Evolutionary conservation across 1,140 invertebrate species (phyloP), one percentile per base, ranked within the genome.

Genomic region (Ooceraea biroi): DNA sequence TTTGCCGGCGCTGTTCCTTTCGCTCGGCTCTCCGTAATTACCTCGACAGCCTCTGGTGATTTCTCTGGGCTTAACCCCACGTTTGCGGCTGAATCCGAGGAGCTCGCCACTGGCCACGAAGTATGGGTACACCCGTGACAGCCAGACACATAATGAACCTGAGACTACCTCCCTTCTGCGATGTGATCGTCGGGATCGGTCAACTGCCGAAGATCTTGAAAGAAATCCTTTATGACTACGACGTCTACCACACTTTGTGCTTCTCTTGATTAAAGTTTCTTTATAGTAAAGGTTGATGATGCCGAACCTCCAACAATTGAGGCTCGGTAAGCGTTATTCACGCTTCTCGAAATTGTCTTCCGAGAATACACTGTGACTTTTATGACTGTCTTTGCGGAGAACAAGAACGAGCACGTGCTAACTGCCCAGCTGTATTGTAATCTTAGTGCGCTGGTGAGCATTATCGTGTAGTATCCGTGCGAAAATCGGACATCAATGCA

Each of bases 11-110:
- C 0, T 7, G 7, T 22, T 55, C 48, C 41, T 55, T 60, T 57
- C 55, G 17, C 69, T 57, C 55, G 55, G 11, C 63, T 83, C 84
- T 66, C 27, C 84, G 78, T 68, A 87, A 86, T 86, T 86, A 78
- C 71, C 58, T 55, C 44, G 36, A 48, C 58, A 46, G 80, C 46
- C 46, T 66, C 65, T 46, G 58, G 22, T 71, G 78, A 83, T 87
- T 77, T 83, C 80, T 52, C 19, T 19, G 11, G 41, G 52, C 71
- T 76, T 83, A 87, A 83, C 44, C 48, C 55, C 69, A 57, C 84
- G 63, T 87, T 66, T 74, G 61, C 48, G 69, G 69, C 41, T 69
- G 55, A 74, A 55, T 52, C 57, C 25, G 14, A 58, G 71, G 55
- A 58, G 68, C 71, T 48, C 71, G 22, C 52, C 25, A 44, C 41